These are phyloP conservation scores for Drosophila novamexicana DNA, from an alignment of 1,140 invertebrate genomes.

Conservation along the genomic window DNA sequence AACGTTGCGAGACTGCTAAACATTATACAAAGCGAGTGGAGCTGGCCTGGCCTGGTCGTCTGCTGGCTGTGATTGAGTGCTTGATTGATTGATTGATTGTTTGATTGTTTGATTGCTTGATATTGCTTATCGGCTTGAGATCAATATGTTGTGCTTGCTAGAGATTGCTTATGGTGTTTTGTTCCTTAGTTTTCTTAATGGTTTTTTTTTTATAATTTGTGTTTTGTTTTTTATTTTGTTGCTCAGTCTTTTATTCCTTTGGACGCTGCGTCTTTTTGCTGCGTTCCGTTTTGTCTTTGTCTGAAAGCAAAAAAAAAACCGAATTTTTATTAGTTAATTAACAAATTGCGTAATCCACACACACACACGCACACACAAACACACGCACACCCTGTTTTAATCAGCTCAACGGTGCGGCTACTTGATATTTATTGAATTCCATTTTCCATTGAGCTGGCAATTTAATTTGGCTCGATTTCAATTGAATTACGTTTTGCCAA, in stretches of 20 bases:
- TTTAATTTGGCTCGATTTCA: slow-evolving; percentile 31
- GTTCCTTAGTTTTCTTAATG: slow-evolving; percentile 58
- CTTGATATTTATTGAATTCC: slow-evolving; percentile 63
- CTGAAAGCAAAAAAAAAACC: neutral
- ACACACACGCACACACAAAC: neutral
- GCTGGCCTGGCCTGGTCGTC: neutral
- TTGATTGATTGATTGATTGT: neutral
- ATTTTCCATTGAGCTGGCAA: slow-evolving; percentile 11
- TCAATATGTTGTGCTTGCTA: slow-evolving; percentile 47
- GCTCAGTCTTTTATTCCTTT: slow-evolving; percentile 70
- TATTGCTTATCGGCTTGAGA: slow-evolving; percentile 72
- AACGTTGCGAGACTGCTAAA: slow-evolving; percentile 83
- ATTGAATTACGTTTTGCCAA: slow-evolving; percentile 21
- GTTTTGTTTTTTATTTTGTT: slow-evolving; percentile 62
- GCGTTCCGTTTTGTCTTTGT: slow-evolving; percentile 44
- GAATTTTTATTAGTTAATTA: slow-evolving; percentile 43
- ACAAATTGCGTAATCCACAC: slow-evolving; percentile 25
- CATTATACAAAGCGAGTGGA: slow-evolving; percentile 72
- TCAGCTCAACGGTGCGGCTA: slow-evolving; percentile 55
- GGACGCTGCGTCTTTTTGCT: slow-evolving; percentile 51
- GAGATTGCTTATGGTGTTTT: slow-evolving; percentile 60
- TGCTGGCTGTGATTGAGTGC: slow-evolving; percentile 18
- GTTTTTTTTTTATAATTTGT: neutral
- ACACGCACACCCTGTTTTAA: no score
- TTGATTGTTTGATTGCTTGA: slow-evolving; percentile 29